Evolutionary conservation across 1,140 invertebrate species (phyloP).

Genomic region (Microvelia longipes): DNA sequence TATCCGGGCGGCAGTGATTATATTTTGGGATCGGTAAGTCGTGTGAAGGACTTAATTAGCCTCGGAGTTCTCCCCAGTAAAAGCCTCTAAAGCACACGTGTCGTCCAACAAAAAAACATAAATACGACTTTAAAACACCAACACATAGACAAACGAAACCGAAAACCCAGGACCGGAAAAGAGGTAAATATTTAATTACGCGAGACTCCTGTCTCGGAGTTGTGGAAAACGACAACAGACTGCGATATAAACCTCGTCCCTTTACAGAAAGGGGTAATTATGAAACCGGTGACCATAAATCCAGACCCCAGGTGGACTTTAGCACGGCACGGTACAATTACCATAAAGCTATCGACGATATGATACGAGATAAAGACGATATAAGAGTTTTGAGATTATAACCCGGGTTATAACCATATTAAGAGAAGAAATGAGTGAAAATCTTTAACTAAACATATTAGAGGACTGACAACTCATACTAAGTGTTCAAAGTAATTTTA

Average conservation of each 20-base stretch:
- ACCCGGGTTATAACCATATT: too few relatives aligned
- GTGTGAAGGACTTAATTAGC: neutral
- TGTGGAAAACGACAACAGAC: too few relatives aligned
- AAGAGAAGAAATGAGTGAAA: too few relatives aligned
- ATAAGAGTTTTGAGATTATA: neutral
- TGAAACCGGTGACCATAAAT: neutral
- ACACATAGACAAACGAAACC: too few relatives aligned
- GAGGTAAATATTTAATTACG: neutral
- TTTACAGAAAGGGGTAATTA: neutral
- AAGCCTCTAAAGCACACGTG: neutral
- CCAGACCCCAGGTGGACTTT: neutral
- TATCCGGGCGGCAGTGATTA: neutral
- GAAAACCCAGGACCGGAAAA: neutral
- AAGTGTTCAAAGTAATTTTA: too few relatives aligned
- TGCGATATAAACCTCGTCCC: too few relatives aligned
- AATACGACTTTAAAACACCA: neutral
- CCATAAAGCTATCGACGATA: neutral
- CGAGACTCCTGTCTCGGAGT: neutral
- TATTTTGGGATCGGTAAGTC: neutral
- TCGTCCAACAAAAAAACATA: neutral
- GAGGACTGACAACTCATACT: too few relatives aligned
- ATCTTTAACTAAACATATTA: too few relatives aligned
- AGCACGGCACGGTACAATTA: neutral
- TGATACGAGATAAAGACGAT: neutral
- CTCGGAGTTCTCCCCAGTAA: neutral